These are phyloP conservation scores for Silurus glanis DNA, from an alignment of 2,113 vertebrate genomes.

Conservation along the genomic window DNA sequence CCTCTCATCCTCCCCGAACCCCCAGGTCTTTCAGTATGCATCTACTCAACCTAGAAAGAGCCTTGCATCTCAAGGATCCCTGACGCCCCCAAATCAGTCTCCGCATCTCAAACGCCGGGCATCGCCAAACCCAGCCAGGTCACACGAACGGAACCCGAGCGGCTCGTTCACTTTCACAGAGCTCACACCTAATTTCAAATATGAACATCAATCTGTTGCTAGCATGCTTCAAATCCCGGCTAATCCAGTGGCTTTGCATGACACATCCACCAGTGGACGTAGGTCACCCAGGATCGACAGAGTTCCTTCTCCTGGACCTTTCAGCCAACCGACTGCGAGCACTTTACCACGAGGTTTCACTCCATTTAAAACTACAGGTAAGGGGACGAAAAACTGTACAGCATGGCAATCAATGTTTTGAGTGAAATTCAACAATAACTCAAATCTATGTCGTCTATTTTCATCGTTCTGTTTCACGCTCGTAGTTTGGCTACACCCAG, in stretches of 20 bases:
- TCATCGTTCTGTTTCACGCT: not conserved
- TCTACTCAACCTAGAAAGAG: slow-evolving; percentile 28
- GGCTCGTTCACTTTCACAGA: slow-evolving; percentile 53
- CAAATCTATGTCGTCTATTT: not conserved
- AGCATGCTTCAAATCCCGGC: slow-evolving; percentile 5
- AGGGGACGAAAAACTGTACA: slow-evolving; percentile 19
- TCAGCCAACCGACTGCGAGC: slow-evolving; percentile 47
- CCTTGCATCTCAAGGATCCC: slow-evolving; percentile 23
- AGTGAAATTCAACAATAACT: not conserved
- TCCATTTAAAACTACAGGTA: slow-evolving; percentile 58
- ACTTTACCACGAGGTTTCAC: slow-evolving; percentile 65
- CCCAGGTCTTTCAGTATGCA: not conserved
- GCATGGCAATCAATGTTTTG: not conserved
- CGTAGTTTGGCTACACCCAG: not conserved
- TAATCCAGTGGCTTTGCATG: slow-evolving; percentile 48
- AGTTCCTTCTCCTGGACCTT: slow-evolving; percentile 58
- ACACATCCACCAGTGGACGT: slow-evolving; percentile 48
- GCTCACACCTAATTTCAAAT: slow-evolving; percentile 21
- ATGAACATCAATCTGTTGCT: slow-evolving; percentile 45
- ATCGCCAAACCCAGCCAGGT: slow-evolving; percentile 14
- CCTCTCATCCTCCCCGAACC: slow-evolving; percentile 43
- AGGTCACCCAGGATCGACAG: slow-evolving; percentile 63
- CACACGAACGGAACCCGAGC: slow-evolving; percentile 50
- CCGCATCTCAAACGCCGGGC: slow-evolving; percentile 46
- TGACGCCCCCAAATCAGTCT: slow-evolving; percentile 54